Conservation (phyloP, 1,140 invertebrate genomes). For the Lasioglossum albipes region DNA sequence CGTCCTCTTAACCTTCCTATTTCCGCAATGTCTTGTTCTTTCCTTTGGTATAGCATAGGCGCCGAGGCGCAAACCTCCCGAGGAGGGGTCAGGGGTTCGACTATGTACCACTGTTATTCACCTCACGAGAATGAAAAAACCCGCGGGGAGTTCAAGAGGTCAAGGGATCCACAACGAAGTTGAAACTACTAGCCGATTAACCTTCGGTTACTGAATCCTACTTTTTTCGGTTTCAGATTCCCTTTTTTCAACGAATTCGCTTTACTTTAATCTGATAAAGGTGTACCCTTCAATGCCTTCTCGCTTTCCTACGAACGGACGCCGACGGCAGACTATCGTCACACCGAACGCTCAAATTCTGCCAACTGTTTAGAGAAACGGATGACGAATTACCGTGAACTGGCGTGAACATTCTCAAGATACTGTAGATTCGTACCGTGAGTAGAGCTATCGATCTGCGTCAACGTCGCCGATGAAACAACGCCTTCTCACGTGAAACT, state of each 20-base stretch:
- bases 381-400: constrained; percentile 35
- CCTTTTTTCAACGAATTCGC: constrained; percentile 1
- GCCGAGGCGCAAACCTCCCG: constrained; percentile 24
- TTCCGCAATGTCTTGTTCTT: constrained; percentile 62
- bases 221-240: not conserved
- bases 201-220: not conserved
- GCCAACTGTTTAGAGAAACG: constrained; percentile 56
- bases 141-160: constrained; percentile 46
- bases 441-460: constrained; percentile 32
- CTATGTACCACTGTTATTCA: constrained; percentile 49
- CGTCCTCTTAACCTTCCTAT: constrained; percentile 64
- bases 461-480: constrained; percentile 24
- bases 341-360: constrained; percentile 56
- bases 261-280: constrained; percentile 48
- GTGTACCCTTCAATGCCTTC: constrained; percentile 20
- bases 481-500: not conserved
- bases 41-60: constrained; percentile 25
- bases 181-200: not conserved
- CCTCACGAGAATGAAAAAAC: constrained; percentile 45
- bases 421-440: constrained; percentile 34
- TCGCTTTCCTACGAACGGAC: constrained; percentile 52
- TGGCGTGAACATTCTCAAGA: constrained; percentile 36
- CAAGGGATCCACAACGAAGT: constrained; percentile 14
- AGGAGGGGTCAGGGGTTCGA: constrained; percentile 32
- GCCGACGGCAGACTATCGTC: constrained; percentile 53